A percentile compares a stretch with the other conserved stretches of the same genome.
phyloP scores from a whole-genome alignment of 2,888 invertebrate genomes.

The Periphyllus acericola region DNA sequence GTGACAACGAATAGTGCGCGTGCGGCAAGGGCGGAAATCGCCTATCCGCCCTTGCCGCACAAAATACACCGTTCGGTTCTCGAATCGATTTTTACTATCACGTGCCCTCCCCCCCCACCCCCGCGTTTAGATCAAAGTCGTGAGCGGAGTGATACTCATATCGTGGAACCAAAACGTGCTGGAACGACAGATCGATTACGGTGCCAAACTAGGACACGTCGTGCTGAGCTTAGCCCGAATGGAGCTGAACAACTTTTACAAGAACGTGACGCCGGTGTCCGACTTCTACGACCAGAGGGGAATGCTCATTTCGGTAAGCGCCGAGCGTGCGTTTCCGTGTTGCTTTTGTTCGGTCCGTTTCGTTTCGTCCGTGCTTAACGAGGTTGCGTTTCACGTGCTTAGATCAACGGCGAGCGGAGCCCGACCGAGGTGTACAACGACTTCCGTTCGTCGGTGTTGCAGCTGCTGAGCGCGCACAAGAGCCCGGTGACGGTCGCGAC shows the following conservation, averaged over 20 bases:
- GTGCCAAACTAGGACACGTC: conserved; percentile 87
- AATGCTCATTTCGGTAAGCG: conserved; percentile 75
- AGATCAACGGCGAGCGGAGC: conserved; percentile 89
- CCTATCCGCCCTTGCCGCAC: no score
- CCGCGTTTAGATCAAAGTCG: conserved; percentile 82
- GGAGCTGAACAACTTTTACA: conserved; percentile 90
- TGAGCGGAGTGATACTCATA: conserved; percentile 85
- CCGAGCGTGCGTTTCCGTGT: background rate
- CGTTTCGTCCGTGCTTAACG: background rate
- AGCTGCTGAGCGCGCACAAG: conserved; percentile 75
- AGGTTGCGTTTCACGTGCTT: conserved; percentile 61
- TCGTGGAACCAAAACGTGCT: conserved; percentile 88
- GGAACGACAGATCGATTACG: conserved; percentile 90
- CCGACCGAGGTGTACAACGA: conserved; percentile 88
- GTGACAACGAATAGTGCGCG: no score
- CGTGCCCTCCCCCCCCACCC: no score
- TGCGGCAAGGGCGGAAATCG: no score
- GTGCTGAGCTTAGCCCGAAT: conserved; percentile 84
- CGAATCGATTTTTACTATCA: no score
- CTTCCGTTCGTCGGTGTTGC: conserved; percentile 81
- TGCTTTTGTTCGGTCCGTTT: background rate
- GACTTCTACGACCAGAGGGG: conserved; percentile 91
- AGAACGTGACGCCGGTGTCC: conserved; percentile 88
- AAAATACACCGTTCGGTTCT: no score
- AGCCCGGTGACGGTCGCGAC: conserved; percentile 22